Evolutionary conservation across 2,113 vertebrate species (phyloP), one percentile per base, ranked within the genome.

Genomic region (Ancistrus triradiatus): DNA sequence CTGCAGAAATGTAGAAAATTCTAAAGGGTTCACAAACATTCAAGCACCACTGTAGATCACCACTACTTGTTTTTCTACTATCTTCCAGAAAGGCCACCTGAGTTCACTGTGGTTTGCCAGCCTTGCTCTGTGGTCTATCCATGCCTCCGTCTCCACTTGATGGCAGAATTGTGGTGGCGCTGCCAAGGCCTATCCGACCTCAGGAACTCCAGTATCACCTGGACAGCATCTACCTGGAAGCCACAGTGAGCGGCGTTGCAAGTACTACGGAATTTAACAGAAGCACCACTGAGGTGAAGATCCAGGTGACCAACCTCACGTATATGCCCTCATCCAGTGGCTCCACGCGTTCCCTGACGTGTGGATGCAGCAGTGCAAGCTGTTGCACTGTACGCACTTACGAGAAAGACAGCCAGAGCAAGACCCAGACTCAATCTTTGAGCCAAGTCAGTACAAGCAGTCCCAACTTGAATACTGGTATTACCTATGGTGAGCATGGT

Each of bases 281-380:
- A 3, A 73, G 90, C 76, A 72, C 91, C 79, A 88, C 93, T 48
- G 90, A 90, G 38, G 91, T 93, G 87, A 92, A 93, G 85, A 91
- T 96, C 72, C 90, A 91, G 90, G 86, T 92, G 86, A 90, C 90
- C 77, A 92, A 95, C 85, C 91, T 97, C 84, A 92, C 92, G 92
- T 98, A 95, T 98, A 99, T 99, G 96, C 96, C 96, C 94, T 98
- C 96, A 91, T 94, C 96, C 84, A 95, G 93, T 88, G 90, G 96
- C 89, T 97, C 96, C 90, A 92, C 93, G 84, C 95, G 95, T 87
- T 95, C 96, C 61, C 89, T 99, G 90, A 96, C 92, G 91, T 99
- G 96, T 90, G 95, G 96, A 87, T 99, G 96, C 89, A 97, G 93
- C 92, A 95, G 93, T 86, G 91, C 93, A 85, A 98, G 94, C 88